Evolutionary conservation across 2,113 vertebrate genomes (phyloP), one percentile per base, ranked within the genome.

Genomic region (Myxocyprinus asiaticus): DNA sequence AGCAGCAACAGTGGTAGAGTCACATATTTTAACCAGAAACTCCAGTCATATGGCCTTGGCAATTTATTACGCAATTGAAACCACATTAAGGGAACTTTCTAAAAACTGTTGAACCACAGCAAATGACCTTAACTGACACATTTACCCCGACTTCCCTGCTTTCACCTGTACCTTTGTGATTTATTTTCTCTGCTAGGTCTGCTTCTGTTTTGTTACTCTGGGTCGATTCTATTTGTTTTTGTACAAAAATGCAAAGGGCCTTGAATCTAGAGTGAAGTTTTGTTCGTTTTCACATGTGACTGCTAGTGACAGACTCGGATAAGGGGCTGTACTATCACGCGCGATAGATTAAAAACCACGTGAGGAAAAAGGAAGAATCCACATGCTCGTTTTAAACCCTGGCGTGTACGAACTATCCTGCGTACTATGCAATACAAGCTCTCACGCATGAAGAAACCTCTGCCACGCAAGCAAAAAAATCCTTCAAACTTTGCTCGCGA

Each of bases 41-140:
- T 82, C 33, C 33, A 61, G 81, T 76, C 58, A 55, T 47, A 76
- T 71, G 62, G 67, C 9, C 33, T 61, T 66, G 15, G 22, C 66
- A 55, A 15, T 5, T 64, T 69, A 78, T 67, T 8, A 71, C 50
- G 50, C 4, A 45, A 17, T 17, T 56, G 65, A 67, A 83, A 77
- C 53, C 61, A 72, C 67, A 77, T 62, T 51, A 75, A 63, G 58
- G 59, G 8, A 15, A 6, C 45, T 72, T 68, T 51, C 48, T 62
- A 9, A 67, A 69, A n/a, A n/a, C 61, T 63, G 12, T 66, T 79
- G 50, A 64, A 77, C 42, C 67, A 15, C 50, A 9, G 77, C 56
- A n/a, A 61, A 55, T 76, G 77, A 83, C 82, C 53, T 42, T 10
- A 81, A 43, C 61, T 78, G 69, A 81, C 69, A 55, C 58, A 58